These are phyloP conservation scores for Nothocercus julius DNA, from an alignment of 2,113 vertebrate genomes.

Conservation along the genomic window DNA sequence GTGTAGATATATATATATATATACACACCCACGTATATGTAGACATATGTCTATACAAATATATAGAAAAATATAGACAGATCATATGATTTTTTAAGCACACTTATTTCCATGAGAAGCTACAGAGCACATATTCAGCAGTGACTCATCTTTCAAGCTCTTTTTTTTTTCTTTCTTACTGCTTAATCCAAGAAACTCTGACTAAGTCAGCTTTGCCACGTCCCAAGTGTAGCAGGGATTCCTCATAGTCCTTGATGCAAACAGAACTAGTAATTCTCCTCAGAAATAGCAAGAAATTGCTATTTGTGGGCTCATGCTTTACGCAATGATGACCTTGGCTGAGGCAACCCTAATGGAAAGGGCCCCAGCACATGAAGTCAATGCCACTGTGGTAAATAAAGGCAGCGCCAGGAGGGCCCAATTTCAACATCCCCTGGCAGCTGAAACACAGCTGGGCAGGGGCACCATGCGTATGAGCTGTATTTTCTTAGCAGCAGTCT, in stretches of 20 bases:
- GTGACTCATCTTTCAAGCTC: conserved; percentile 69
- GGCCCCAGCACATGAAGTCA: conserved; percentile 66
- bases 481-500: conserved; percentile 68
- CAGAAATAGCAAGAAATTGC: conserved; percentile 66
- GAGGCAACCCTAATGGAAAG: conserved; percentile 70
- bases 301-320: conserved; percentile 71
- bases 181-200: conserved; percentile 74
- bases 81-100: conserved; percentile 21
- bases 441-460: conserved; percentile 46
- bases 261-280: conserved; percentile 73
- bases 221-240: conserved; percentile 73
- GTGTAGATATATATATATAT: background rate
- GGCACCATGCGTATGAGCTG: background rate
- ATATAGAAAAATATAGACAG: background rate
- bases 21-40: background rate
- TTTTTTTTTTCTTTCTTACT: conserved; percentile 9
- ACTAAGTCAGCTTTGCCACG: conserved; percentile 77
- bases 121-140: conserved; percentile 41
- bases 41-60: background rate
- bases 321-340: conserved; percentile 76
- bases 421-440: conserved; percentile 70
- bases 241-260: conserved; percentile 66
- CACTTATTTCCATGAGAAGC: conserved; percentile 44
- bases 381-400: conserved; percentile 74
- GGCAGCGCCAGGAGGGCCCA: conserved; percentile 53